These are phyloP conservation scores for Pavo muticus DNA, from an alignment of 2,113 vertebrate genomes.

Conservation along the genomic window DNA sequence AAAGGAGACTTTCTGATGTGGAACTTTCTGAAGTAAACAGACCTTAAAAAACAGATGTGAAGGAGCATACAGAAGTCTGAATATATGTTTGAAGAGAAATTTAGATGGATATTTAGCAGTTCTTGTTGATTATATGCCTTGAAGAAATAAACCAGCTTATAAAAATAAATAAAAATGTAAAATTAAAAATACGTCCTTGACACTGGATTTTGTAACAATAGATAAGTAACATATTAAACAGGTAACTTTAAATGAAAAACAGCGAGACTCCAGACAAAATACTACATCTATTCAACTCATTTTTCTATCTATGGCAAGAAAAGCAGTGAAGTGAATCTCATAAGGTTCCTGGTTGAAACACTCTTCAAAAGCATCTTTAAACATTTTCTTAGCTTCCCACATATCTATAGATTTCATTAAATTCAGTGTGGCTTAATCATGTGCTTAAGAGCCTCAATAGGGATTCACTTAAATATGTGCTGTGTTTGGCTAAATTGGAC, in stretches of 20 bases:
- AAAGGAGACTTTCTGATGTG: background rate
- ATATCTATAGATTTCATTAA: background rate
- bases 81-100: background rate
- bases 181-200: background rate
- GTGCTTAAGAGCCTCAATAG: background rate
- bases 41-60: background rate
- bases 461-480: background rate
- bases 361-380: slow-evolving; percentile 1
- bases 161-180: background rate
- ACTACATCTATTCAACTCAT: background rate
- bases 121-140: background rate
- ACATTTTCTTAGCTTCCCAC: background rate
- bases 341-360: background rate
- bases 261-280: background rate
- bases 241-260: background rate
- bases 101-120: background rate
- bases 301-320: background rate
- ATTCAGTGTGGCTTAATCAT: background rate
- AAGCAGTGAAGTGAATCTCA: background rate
- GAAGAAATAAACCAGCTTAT: background rate
- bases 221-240: background rate
- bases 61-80: background rate
- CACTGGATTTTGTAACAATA: background rate
- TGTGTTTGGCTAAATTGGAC: background rate
- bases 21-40: background rate